Percentiles rank a stretch among this genome's conserved stretches.
These are phyloP conservation scores for Colostygia pectinataria DNA, from an alignment of 2,888 invertebrate genomes.

Conservation along the genomic window DNA sequence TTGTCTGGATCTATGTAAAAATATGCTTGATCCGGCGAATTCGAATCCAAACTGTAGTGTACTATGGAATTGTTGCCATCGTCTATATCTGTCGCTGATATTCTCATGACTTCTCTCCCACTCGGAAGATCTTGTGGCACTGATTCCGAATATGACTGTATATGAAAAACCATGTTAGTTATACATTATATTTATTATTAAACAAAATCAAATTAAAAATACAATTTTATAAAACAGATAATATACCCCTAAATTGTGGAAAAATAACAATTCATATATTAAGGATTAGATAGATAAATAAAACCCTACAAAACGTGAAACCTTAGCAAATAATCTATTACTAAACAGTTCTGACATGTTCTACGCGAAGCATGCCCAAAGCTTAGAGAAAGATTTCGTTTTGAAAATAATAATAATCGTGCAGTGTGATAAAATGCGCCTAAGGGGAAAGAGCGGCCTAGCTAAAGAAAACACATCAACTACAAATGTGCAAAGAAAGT, in stretches of 20 bases:
- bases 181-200: not conserved
- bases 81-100: slow-evolving; percentile 96
- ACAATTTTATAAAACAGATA: not conserved
- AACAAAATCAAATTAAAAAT: not conserved
- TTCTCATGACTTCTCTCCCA: slow-evolving; percentile 91
- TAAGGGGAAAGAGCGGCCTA: slow-evolving; percentile 80
- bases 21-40: slow-evolving; percentile 83
- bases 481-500: slow-evolving; percentile 82
- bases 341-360: slow-evolving; percentile 51
- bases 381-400: slow-evolving; percentile 74
- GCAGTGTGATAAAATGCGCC: slow-evolving; percentile 80
- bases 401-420: slow-evolving; percentile 80
- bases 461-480: slow-evolving; percentile 79
- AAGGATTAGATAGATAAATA: not conserved
- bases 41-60: slow-evolving; percentile 84
- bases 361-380: slow-evolving; percentile 81
- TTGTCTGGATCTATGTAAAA: slow-evolving; percentile 92
- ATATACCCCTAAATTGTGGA: not conserved
- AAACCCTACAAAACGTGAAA: slow-evolving; percentile 8
- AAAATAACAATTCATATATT: not conserved
- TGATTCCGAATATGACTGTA: slow-evolving; percentile 85
- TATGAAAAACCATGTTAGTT: slow-evolving; percentile 40
- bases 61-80: slow-evolving; percentile 95
- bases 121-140: slow-evolving; percentile 91
- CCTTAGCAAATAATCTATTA: slow-evolving; percentile 20